Evolutionary conservation across 1,140 invertebrate species (phyloP), one percentile per base, ranked within the genome.

Genomic region (Drosophila bocki): DNA sequence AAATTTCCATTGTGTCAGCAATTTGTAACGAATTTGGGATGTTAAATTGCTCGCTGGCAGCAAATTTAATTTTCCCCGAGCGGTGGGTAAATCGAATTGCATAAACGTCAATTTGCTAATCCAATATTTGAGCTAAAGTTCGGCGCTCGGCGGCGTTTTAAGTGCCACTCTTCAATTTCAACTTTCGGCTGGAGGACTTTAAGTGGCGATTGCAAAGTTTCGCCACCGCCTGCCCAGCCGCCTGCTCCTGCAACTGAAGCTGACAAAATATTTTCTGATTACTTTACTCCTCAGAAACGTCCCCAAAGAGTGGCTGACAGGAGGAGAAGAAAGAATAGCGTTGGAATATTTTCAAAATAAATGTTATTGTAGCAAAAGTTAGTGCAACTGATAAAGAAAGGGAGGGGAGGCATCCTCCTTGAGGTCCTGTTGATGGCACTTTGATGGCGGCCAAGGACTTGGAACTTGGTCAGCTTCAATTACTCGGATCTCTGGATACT

Each of bases 251-350:
- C 84, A 75, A 51, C 68, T 70, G 80, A 70, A 80, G 85, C 86
- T 88, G 85, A 70, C 75, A 85, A 88, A 88, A 88, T 90, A 88
- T 88, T 90, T 85, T 88, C 75, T 82, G 85, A 88, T 88, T 88
- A 88, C 84, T 87, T 87, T 83, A 37, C 53, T 75, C 50, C 74
- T 84, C 59, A 72, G 19, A 70, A 78, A 59, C 65, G 68, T 80
- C 63, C 62, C 29, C 48, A 45, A 45, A 50, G 61, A 50, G 33
- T 33, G 48, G 15, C 32, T 58, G 63, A 37, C 51, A 39, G 44
- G 39, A 29, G 41, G 12, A 13, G 41, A 1, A 17, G 42, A 32
- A 26, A 48, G 47, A 39, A 37, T 42, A 22, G 45, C 35, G 47
- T 22, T 17, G 26, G 37, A 82, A 88, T 90, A 90, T 90, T 90